Base-by-base conservation (phyloP, 1,140 invertebrate genomes). In the Solenopsis fugax region DNA sequence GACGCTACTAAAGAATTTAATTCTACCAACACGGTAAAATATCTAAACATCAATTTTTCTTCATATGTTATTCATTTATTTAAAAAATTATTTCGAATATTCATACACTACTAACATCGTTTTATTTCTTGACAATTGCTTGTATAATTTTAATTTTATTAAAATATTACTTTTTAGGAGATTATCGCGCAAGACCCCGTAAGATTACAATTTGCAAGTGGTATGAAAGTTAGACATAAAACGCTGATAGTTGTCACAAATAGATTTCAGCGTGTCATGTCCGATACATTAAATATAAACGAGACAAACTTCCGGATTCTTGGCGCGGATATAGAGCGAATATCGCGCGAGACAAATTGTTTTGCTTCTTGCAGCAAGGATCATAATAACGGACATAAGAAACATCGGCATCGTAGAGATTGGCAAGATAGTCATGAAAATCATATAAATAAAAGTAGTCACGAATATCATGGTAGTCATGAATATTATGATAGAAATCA, bases 221-320 rank as follows among this genome's bases (percentile, higher is more conserved):
- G 67, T 0, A 71, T 71, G 45, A 71, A 71, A 50, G 21, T 50
- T 13, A 13, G 0, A 71, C 24, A 50, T 67, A 13, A 16, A 24
- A 9, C 0, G 3, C 1, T 71, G n/a, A 21, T 21, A 1, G 0
- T 12, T n/a, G 2, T 67, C 5, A 29, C 67, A 50, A 71, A 71
- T 29, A 71, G 67, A 10, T 2, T 50, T 50, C 67, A 71, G 0
- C 6, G 3, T 29, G 41, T 71, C 10, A 1, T 29, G 0, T 21
- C 18, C 12, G 1, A 4, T 7, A 71, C 67, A 18, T 71, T 29
- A 50, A 18, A 71, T 50, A 0, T 10, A 29, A 71, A 50, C 24
- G 67, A 71, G 9, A 71, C 21, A 71, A 71, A 71, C 21, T 29
- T 50, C 3, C 67, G 67, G 13, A 10, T 71, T 50, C n/a, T 71